phyloP scores from a whole-genome alignment of 2,797 vertebrate genomes.

The Xyrichtys novacula region DNA sequence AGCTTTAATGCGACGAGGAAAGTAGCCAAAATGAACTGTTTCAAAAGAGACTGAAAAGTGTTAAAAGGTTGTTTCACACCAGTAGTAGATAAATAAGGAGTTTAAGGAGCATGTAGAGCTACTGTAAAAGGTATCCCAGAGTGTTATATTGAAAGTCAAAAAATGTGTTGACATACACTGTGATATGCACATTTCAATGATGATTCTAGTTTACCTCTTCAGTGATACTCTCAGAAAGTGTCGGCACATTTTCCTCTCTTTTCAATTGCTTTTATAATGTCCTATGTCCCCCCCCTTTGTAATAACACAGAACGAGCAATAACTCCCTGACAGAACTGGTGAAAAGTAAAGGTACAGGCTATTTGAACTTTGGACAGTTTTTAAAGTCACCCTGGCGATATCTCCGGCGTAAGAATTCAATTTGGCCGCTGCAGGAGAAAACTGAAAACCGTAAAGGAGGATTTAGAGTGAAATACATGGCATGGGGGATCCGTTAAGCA shows the following conservation, averaged over 20 bases:
- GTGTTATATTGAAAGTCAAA: too few species aligned
- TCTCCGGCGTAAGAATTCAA: conserved; percentile 73
- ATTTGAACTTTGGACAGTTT: conserved; percentile 61
- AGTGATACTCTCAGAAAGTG: neutral
- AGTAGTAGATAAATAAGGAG: too few species aligned
- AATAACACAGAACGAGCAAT: conserved; percentile 15
- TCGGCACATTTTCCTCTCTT: neutral
- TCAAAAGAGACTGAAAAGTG: too few species aligned
- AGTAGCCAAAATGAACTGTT: too few species aligned
- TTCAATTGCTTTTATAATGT: conserved; percentile 19
- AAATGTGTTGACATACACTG: conserved; percentile 2
- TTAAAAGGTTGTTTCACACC: too few species aligned
- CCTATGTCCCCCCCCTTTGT: neutral
- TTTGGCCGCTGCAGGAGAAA: conserved; percentile 66
- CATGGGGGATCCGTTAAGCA: conserved; percentile 61
- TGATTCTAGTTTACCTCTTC: conserved; percentile 3
- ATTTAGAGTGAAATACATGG: conserved; percentile 73
- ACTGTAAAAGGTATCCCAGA: too few species aligned
- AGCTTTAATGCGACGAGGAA: too few species aligned
- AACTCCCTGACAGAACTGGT: neutral
- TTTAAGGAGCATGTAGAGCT: too few species aligned
- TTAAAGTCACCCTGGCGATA: conserved; percentile 76
- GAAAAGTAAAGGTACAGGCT: conserved; percentile 38
- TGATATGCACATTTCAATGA: conserved; percentile 14
- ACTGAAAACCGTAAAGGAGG: conserved; percentile 73